Evolutionary conservation across 2,797 vertebrate genomes (phyloP).

Genomic region (Takifugu rubripes): DNA sequence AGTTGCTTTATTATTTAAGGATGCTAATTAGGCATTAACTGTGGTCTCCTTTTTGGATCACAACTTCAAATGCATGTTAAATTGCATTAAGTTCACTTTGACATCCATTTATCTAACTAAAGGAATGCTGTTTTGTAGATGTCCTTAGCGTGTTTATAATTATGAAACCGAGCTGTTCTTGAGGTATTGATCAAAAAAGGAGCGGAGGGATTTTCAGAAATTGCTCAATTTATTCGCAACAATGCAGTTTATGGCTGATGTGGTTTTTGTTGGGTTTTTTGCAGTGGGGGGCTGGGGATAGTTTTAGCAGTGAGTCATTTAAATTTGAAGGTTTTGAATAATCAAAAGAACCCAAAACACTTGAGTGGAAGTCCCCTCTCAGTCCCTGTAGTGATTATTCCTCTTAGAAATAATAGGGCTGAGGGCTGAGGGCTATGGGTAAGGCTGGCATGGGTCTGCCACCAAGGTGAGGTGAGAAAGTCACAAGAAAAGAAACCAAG

Average conservation of each 20-base stretch:
- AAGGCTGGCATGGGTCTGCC: constrained; percentile 56
- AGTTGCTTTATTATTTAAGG: constrained; percentile 79
- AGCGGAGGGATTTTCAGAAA: constrained; percentile 54
- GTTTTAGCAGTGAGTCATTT: constrained; percentile 38
- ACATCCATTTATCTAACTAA: constrained; percentile 69
- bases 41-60: constrained; percentile 68
- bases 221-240: constrained; percentile 39
- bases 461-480: constrained; percentile 56
- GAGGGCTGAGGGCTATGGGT: constrained; percentile 45
- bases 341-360: constrained; percentile 11
- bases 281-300: background rate
- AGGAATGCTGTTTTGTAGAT: constrained; percentile 71
- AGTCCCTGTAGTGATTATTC: constrained; percentile 14
- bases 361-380: constrained; percentile 27
- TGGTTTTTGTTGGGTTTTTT: background rate
- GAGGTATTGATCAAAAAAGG: constrained; percentile 68
- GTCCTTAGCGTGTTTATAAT: constrained; percentile 65
- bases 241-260: constrained; percentile 30
- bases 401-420: constrained; percentile 28
- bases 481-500: constrained; percentile 67
- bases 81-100: constrained; percentile 77
- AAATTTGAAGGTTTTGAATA: constrained; percentile 38
- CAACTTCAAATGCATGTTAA: constrained; percentile 75
- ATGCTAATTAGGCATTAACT: constrained; percentile 77
- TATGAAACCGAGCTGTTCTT: constrained; percentile 63